A percentile compares a stretch with the other conserved stretches of the same genome.
Evolutionary conservation across 2,113 vertebrate genomes (phyloP).

Genomic region (Megalops atlanticus): DNA sequence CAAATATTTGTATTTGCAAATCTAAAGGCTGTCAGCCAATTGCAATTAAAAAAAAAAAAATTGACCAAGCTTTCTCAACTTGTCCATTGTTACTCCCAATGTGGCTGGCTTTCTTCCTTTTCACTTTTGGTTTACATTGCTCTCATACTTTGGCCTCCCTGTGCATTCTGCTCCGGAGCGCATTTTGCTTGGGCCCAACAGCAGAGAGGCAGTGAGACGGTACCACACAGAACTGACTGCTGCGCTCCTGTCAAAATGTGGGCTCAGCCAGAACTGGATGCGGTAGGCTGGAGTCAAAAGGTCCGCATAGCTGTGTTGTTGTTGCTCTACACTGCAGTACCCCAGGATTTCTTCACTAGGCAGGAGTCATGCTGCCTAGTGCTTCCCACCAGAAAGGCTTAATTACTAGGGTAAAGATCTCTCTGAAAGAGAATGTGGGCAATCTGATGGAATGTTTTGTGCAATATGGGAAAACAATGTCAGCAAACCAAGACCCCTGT

Average conservation of each 20-base stretch:
- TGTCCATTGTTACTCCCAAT: constrained; percentile 45
- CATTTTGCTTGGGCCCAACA: constrained; percentile 55
- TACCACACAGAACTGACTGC: constrained; percentile 56
- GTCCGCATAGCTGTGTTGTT: background rate
- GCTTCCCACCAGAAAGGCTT: background rate
- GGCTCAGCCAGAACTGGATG: too few species aligned
- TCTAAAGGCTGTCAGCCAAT: constrained; percentile 43
- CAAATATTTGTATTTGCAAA: constrained; percentile 49
- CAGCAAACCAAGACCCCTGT: background rate
- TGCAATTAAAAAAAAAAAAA: background rate
- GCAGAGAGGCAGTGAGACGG: constrained; percentile 41
- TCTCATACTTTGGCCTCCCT: constrained; percentile 60
- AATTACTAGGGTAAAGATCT: background rate
- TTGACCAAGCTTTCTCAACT: constrained; percentile 40
- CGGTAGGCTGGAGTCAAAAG: background rate
- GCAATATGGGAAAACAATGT: constrained; percentile 39
- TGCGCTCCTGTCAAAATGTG: constrained; percentile 8
- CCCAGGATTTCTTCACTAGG: constrained; percentile 1
- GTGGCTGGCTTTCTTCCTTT: constrained; percentile 51
- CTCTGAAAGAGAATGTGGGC: background rate
- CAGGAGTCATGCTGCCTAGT: background rate
- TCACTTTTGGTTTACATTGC: constrained; percentile 66
- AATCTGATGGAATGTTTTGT: constrained; percentile 42
- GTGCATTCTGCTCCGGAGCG: constrained; percentile 36
- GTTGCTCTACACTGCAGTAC: background rate